Evolutionary conservation across 2,113 vertebrate species (phyloP), one percentile per base, ranked within the genome.

Genomic region (Grammatotria lemairii): DNA sequence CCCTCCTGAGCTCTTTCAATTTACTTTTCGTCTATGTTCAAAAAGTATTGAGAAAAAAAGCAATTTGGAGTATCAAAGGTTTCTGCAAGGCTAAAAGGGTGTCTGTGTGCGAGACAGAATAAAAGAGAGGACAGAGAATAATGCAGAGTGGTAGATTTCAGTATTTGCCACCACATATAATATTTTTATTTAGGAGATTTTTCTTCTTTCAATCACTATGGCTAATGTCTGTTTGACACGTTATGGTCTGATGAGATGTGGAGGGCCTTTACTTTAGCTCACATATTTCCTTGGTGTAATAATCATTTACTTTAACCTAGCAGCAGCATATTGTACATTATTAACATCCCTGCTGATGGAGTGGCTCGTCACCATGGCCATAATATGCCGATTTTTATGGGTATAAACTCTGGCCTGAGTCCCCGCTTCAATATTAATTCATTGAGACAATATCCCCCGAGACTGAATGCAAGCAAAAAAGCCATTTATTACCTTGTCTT

Each of bases 371-470:
- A 96, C 63, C 85, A 17, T 68, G 87, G 85, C 87, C 94, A 93
- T 96, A 96, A 96, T 95, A 96, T 96, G 92, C 92, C 89, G 93
- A 95, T 96, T 96, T 96, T 91, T 95, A 91, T 89, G 91, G 94
- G 91, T 94, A 94, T 95, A 92, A 95, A 95, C 92, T 63, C 16
- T 13, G 85, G 84, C 86, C 84, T 14, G 81, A 91, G 86, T 87
- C 89, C 40, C 84, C 7, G 23, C 92, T 93, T 94, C 91, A 90
- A 89, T 95, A 94, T 96, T 93, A 96, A 96, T 95, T 96, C 88
- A 95, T 94, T 85, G 93, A 91, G 88, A 93, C 78, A 89, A 92
- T 92, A 93, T 94, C 90, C 90, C 89, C 68, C 4, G 85, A 92
- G 93, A 94, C 80, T 2, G 21, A 86, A 82, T 63, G 49, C 73